Percentiles rank a stretch among this genome's conserved stretches.
These are phyloP conservation scores for Abrostola triplasia DNA, from an alignment of 2,888 invertebrate species.

Conservation along the genomic window DNA sequence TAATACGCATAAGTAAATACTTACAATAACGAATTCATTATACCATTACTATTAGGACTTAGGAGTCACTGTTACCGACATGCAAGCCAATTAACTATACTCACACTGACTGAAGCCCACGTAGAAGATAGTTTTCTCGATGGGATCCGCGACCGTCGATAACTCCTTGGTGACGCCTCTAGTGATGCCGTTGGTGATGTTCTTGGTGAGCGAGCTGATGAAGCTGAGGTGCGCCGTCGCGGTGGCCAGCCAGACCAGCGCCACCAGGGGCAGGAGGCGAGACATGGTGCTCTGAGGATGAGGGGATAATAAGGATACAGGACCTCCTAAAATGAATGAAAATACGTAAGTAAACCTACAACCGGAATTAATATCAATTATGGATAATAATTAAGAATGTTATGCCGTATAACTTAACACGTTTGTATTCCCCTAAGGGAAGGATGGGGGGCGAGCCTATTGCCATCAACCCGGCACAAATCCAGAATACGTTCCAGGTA, in stretches of 20 bases:
- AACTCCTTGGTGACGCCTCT: slow-evolving; percentile 28
- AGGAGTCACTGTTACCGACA: no score
- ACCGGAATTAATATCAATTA: no score
- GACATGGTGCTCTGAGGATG: slow-evolving; percentile 20
- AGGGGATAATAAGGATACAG: neutral
- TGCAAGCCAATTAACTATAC: no score
- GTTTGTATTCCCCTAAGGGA: no score
- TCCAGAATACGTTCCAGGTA: no score
- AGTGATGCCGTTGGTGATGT: slow-evolving; percentile 8
- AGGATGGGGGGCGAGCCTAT: no score
- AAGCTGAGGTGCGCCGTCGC: slow-evolving; percentile 18
- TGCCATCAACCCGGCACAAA: no score
- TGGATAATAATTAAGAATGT: no score
- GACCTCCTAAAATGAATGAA: neutral
- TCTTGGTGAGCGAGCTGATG: neutral
- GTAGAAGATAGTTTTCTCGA: slow-evolving; percentile 42
- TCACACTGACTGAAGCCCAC: slow-evolving; percentile 53
- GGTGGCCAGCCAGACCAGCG: slow-evolving; percentile 22
- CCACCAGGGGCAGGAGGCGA: slow-evolving; percentile 6
- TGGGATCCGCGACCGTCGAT: slow-evolving; percentile 41
- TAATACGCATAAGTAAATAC: no score
- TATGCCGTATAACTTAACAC: no score
- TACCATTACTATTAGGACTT: no score
- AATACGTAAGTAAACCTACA: neutral
- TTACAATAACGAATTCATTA: no score